A percentile compares a stretch with the other conserved stretches of the same genome.
phyloP scores from a whole-genome alignment of 2,113 vertebrate species.

The Casuarius casuarius region DNA sequence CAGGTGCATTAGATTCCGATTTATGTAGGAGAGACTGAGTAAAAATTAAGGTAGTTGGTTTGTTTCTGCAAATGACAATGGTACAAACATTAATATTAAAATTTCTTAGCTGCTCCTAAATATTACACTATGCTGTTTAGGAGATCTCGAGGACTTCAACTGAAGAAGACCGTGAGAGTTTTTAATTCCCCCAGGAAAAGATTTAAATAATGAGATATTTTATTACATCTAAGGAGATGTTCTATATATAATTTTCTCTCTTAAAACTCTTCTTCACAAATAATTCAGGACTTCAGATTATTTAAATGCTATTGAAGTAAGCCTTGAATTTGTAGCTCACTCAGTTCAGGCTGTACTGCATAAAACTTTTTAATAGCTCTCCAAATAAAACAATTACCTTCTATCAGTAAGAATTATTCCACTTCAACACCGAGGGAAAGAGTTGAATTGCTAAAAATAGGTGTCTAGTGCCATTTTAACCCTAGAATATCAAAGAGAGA shows the following conservation, averaged over 20 bases:
- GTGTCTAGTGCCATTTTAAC: background rate
- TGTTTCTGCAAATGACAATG: background rate
- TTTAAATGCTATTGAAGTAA: background rate
- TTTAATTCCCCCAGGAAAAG: constrained; percentile 18
- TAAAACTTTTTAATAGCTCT: background rate
- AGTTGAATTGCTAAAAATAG: background rate
- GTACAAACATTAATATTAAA: constrained; percentile 20
- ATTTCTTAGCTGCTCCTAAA: constrained; percentile 31
- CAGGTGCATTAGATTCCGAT: constrained; percentile 4
- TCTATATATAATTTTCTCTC: background rate
- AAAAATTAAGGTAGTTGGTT: background rate
- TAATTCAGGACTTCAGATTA: constrained; percentile 13
- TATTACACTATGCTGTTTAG: constrained; percentile 22
- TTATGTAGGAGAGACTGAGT: constrained; percentile 29
- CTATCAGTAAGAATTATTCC: background rate
- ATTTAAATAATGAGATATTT: constrained; percentile 4
- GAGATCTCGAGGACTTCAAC: constrained; percentile 1
- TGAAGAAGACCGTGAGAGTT: background rate
- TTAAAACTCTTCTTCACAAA: background rate
- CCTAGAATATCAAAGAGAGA: background rate
- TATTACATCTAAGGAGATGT: constrained; percentile 3
- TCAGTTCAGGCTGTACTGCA: background rate
- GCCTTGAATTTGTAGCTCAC: background rate
- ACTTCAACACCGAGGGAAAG: background rate
- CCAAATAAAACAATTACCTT: background rate